Conservation (phyloP, 2,888 invertebrate genomes). For the Hypomecis punctinalis region DNA sequence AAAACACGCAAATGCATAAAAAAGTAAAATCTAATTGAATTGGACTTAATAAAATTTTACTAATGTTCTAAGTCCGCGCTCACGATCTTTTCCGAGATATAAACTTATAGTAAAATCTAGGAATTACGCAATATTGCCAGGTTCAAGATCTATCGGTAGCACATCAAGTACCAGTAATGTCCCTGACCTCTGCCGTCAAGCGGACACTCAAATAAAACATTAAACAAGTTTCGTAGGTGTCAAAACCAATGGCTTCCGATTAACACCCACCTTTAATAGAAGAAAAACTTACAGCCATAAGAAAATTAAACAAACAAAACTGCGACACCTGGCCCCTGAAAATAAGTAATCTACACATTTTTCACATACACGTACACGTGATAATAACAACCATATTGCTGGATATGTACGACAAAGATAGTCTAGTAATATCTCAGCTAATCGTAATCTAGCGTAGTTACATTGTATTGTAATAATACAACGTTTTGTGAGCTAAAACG, state of each 20-base stretch:
- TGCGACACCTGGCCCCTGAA: slow-evolving; percentile 40
- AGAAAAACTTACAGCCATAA: slow-evolving; percentile 42
- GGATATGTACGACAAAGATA: no score
- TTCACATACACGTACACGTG: slow-evolving; percentile 7
- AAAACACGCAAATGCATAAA: no score
- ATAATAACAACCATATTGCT: not conserved
- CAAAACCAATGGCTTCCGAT: slow-evolving; percentile 65
- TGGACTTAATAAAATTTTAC: no score
- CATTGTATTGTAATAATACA: no score
- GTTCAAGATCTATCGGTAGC: slow-evolving; percentile 15
- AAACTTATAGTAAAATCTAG: not conserved
- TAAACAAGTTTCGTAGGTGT: slow-evolving; percentile 64
- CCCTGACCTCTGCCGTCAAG: slow-evolving; percentile 62
- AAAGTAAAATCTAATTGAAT: no score
- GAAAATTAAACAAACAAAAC: slow-evolving; percentile 38
- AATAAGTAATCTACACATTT: slow-evolving; percentile 21
- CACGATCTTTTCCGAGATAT: no score
- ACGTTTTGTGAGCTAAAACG: no score
- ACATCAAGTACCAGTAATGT: slow-evolving; percentile 45
- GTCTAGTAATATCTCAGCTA: no score
- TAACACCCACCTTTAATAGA: slow-evolving; percentile 54
- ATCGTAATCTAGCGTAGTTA: no score
- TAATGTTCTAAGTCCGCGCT: no score
- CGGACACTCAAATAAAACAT: slow-evolving; percentile 59
- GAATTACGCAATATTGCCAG: not conserved